Conservation (phyloP, 2,888 invertebrate genomes). For the Catonia carolina region DNA sequence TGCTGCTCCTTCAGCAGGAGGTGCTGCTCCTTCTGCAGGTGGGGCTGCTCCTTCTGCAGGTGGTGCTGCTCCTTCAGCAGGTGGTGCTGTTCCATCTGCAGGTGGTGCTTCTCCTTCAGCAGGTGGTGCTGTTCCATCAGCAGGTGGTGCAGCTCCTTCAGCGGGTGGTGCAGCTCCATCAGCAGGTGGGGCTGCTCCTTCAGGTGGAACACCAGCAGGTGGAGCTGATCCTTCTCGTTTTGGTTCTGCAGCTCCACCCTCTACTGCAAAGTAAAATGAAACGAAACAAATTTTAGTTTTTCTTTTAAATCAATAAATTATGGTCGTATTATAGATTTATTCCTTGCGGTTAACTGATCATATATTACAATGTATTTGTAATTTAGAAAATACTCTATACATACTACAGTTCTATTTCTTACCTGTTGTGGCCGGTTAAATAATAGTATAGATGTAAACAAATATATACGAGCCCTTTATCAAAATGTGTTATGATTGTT, state of each 20-base stretch:
- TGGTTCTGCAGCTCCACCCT: constrained; percentile 24
- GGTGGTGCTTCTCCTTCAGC: constrained; percentile 38
- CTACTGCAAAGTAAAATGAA: constrained; percentile 14
- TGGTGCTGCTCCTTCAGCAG: constrained; percentile 34
- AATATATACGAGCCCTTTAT: too few species aligned
- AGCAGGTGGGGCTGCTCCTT: constrained; percentile 22
- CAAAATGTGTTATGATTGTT: too few species aligned
- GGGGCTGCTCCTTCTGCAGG: constrained; percentile 43
- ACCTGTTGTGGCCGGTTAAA: too few species aligned
- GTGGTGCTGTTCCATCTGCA: constrained; percentile 35
- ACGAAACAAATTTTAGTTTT: not conserved
- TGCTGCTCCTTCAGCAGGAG: constrained; percentile 29
- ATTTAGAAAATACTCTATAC: too few species aligned
- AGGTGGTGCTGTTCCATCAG: constrained; percentile 36
- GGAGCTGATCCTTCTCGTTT: constrained; percentile 27
- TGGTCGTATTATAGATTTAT: constrained; percentile 8
- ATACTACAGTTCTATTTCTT: too few species aligned
- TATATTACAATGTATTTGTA: too few species aligned
- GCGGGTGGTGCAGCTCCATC: constrained; percentile 29
- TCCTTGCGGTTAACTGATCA: too few species aligned
- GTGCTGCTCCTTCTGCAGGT: constrained; percentile 30
- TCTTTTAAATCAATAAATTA: too few species aligned
- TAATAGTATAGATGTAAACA: too few species aligned
- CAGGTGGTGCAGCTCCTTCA: constrained; percentile 30
- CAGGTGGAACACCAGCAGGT: constrained; percentile 23